Base-by-base conservation (phyloP, 2,797 vertebrate species). In the Syncerus caffer region DNA sequence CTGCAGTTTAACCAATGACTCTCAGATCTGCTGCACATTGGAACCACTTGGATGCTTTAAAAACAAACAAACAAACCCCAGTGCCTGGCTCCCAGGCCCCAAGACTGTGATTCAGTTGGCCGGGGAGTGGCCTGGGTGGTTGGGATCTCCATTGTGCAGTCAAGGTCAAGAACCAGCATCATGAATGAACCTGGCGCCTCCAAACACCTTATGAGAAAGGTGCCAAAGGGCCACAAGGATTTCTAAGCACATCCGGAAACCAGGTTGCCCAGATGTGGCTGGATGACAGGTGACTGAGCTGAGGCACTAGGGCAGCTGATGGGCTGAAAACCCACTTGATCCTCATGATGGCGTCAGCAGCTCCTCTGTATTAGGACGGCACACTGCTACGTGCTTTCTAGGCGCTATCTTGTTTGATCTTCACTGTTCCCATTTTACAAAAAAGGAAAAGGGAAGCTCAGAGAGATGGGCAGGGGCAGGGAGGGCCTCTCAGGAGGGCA, bases 301-400 rank as follows among this genome's bases (percentile, higher is more conserved):
- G 42, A 57, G 78, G 83, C n/a, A 45, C 6, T 0, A 57, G 94
- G 80, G 25, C 62, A 34, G 58, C 45, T 13, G 45, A 62, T 0
- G 45, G 84, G 58, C 86, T n/a, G 19, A 38, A 47, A 60, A 90
- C 11, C 31, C 55, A 58, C 29, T 50, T 25, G 1, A 1, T 14
- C 79, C 78, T 89, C 50, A 34, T 13, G 42, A 74, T 0, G 5
- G 4, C 3, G 16, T 6, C 31, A 31, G 31, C 21, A 78, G 57
- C 31, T 51, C 62, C 85, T 6, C 3, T 5, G 21, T 34, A 19
- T 6, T 21, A 16, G n/a, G 21, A 3, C 0, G 4, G 79, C 57
- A 15, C 4, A 50, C 21, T 6, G 58, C 45, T 34, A 9, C 27
- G 34, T 29, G n/a, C 55, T 51, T 38, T 15, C 74, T 29, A 7